Evolutionary conservation across 2,113 vertebrate genomes (phyloP).

Genomic region (Arvicanthis niloticus): DNA sequence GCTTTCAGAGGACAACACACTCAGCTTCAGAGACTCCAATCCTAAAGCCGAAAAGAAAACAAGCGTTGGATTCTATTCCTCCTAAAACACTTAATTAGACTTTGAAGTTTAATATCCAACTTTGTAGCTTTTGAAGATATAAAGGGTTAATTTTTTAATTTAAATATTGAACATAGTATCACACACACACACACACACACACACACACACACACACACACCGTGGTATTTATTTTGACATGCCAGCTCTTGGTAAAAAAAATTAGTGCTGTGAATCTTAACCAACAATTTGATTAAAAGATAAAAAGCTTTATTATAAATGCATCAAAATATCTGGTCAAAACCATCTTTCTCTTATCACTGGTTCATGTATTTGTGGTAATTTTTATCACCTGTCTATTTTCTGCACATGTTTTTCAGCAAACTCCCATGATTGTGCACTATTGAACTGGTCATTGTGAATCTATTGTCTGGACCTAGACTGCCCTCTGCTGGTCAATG

Average conservation of each 20-base stretch:
- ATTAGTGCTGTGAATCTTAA: background rate
- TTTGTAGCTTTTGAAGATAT: background rate
- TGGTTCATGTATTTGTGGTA: background rate
- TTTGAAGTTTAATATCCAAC: background rate
- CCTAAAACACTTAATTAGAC: background rate
- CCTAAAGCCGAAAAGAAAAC: background rate
- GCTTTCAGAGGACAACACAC: no score
- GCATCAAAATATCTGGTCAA: background rate
- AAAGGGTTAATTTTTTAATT: conserved; percentile 4
- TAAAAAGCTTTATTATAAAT: background rate
- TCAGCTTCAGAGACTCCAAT: background rate
- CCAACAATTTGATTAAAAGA: background rate
- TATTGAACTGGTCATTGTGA: rapidly evolving
- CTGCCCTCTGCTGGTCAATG: conserved; percentile 82
- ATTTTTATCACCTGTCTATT: background rate
- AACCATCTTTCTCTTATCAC: background rate
- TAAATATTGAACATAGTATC: background rate
- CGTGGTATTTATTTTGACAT: background rate
- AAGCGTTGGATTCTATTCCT: background rate
- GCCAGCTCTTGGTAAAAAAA: background rate
- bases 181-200: no score
- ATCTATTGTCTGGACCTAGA: background rate
- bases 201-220: no score
- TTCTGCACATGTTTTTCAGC: background rate
- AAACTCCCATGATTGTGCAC: background rate